phyloP scores from a whole-genome alignment of 2,888 invertebrate genomes.

The Parapristionchus giblindavisi region DNA sequence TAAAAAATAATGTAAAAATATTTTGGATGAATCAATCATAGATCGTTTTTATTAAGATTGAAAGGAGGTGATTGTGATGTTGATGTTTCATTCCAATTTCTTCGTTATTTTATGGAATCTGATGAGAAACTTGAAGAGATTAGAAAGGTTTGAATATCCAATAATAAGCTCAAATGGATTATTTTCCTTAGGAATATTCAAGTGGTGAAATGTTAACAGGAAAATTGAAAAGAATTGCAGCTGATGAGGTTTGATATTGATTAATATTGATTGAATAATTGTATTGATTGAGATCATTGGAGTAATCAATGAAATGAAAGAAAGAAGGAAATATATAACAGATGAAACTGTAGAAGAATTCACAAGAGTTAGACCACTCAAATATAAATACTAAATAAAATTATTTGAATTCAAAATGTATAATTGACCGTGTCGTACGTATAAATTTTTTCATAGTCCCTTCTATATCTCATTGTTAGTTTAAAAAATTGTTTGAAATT shows the following conservation, averaged over 20 bases:
- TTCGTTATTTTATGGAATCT: constrained; percentile 92
- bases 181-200: constrained; percentile 79
- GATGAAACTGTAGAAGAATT: constrained; percentile 85
- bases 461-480: too few relatives aligned
- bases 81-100: constrained; percentile 92
- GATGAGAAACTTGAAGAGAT: constrained; percentile 85
- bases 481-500: too few relatives aligned
- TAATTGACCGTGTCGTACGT: too few relatives aligned
- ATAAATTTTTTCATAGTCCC: too few relatives aligned
- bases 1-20: not conserved
- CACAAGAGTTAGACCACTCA: constrained; percentile 82
- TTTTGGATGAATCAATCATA: not conserved
- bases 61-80: constrained; percentile 93
- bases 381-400: constrained; percentile 64
- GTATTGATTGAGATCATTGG: constrained; percentile 77
- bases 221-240: constrained; percentile 89
- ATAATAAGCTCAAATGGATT: not conserved
- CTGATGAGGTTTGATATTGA: constrained; percentile 75
- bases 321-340: constrained; percentile 81
- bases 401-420: too few relatives aligned
- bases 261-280: not conserved
- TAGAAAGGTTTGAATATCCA: constrained; percentile 72
- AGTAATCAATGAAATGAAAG: constrained; percentile 84
- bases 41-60: constrained; percentile 45
- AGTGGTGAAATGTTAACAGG: constrained; percentile 91